These are phyloP conservation scores for Syngnathus acus DNA, from an alignment of 2,797 vertebrate species.

Conservation along the genomic window DNA sequence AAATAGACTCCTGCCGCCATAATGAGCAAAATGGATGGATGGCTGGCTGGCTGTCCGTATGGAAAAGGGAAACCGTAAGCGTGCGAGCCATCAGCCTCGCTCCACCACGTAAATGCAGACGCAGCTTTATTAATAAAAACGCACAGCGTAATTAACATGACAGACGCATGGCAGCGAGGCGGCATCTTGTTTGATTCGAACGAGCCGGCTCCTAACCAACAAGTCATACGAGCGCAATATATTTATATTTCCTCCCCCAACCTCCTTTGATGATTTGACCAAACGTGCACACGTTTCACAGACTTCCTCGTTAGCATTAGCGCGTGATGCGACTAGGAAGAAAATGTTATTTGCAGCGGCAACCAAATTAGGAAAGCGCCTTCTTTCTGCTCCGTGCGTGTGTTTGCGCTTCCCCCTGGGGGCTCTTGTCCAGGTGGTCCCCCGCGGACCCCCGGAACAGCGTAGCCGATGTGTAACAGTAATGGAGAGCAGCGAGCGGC, in stretches of 20 bases:
- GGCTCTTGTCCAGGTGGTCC: slow-evolving; percentile 43
- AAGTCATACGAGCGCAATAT: background rate
- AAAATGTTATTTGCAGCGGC: background rate
- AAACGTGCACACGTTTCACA: background rate
- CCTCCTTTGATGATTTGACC: background rate
- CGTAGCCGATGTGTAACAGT: slow-evolving; percentile 50
- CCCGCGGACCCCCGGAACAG: slow-evolving; percentile 7
- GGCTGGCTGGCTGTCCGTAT: background rate
- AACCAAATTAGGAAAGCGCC: background rate
- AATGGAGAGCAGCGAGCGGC: slow-evolving; percentile 52
- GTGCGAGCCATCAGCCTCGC: background rate
- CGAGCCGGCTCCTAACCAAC: background rate
- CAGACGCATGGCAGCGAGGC: background rate
- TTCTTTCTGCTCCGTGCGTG: background rate
- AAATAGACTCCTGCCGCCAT: no score
- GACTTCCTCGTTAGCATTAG: background rate
- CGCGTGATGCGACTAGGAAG: background rate
- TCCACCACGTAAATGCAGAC: background rate
- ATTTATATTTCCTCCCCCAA: background rate
- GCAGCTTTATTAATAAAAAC: background rate
- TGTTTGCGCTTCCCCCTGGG: slow-evolving; percentile 4
- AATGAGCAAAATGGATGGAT: background rate
- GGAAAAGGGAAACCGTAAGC: background rate
- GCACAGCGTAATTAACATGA: background rate
- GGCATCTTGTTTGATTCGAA: background rate